Base-by-base conservation (phyloP, 2,797 vertebrate species). In the Acipenser transmontanus region DNA sequence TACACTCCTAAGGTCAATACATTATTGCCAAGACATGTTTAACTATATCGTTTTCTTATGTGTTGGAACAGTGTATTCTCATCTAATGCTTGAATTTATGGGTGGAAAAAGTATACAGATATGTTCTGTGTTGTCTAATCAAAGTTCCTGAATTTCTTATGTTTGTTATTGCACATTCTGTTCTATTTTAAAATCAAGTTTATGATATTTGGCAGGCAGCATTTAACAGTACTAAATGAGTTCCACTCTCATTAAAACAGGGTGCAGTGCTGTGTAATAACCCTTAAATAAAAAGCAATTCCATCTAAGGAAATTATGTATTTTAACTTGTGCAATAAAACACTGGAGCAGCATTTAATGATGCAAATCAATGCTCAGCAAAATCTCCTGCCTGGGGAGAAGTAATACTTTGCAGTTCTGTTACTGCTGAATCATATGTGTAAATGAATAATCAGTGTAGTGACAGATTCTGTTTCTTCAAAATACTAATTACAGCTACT, bases 261-360 rank as follows among this genome's bases (percentile, higher is more conserved):
- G 54, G 34, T 34, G 4, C 54, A 11, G 12, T 7, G 54, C 54
- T 57, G 12, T 57, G 12, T 57, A 57, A 57, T 57, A 57, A 57
- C 12, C 50, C 50, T 52, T 12, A 52, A 57, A 57, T 57, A 57
- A 57, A 57, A 57, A n/a, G 9, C 54, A 57, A n/a, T n/a, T 57
- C 12, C 54, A 12, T 14, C 54, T n/a, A 57, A 57, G 54, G 54
- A 7, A n/a, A n/a, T 11, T 11, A 11, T 34, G 0, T 57, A 57
- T 57, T 57, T 57, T 11, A 57, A 57, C 9, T 11, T 0, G 9
- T 2, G n/a, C 7, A 13, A 57, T 57, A 57, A 57, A 57, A n/a
- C 54, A 57, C 11, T n/a, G 7, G 12, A n/a, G 9, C 54, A 57
- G 9, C 50, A 52, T 8, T 8, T 52, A 8, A 12, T 52, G 50